Base-by-base conservation (phyloP, 2,113 vertebrate genomes). In the Oryzias celebensis region DNA sequence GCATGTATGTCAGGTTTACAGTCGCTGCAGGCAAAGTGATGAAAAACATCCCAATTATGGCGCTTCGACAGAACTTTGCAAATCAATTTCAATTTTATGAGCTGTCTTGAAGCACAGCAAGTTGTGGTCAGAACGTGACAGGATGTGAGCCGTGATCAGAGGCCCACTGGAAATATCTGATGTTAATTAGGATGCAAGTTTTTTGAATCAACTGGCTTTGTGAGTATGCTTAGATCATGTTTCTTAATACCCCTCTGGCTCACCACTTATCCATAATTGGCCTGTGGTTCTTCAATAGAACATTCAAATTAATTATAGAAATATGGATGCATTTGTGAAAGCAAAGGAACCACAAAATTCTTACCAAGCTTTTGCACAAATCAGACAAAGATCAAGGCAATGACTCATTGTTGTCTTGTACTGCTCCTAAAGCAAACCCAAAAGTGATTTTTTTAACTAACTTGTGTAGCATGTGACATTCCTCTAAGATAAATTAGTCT, bases 151-250 rank as follows among this genome's bases (percentile, higher is more conserved):
- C 20, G 17, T 74, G 58, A 74, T 52, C 42, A 53, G 70, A 46
- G 76, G 68, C 58, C 45, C 67, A 54, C 24, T 62, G 75, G 66
- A 84, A 71, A 83, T 82, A 69, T 84, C 69, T 71, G 63, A 65
- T 71, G 73, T 41, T 81, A 58, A 74, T 84, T 75, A 65, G 70
- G 65, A 81, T 80, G 82, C 84, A 58, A 65, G 65, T 62, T 68
- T 85, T 64, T 58, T 74, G 72, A 84, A 62, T 75, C 73, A 71
- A 75, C 81, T 76, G 69, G 58, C 60, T 80, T 77, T 82, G 78
- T 75, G 74, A 61, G 28, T 67, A 82, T 46, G 67, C 59, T 77
- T 49, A 68, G 79, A 86, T 90, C 80, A 80, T 58, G 79, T 91
- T 91, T 81, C 80, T 78, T 72, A 85, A 86, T 82, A 73, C 43